Evolutionary conservation across 2,888 invertebrate species (phyloP), one percentile per base, ranked within the genome.

Genomic region (Harpalus rubripes): DNA sequence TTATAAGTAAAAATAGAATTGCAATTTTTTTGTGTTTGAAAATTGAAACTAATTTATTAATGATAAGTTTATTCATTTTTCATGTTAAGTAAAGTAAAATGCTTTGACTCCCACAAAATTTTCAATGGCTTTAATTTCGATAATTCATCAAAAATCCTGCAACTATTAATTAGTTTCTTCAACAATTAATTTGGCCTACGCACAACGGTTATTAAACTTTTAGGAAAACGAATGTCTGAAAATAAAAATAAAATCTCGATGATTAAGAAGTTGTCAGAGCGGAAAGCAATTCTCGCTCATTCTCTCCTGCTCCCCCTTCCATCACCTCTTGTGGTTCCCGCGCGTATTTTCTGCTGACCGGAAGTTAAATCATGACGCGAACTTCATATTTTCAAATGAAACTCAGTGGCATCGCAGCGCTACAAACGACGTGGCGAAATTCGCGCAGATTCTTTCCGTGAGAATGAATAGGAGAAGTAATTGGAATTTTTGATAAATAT

Each of bases 381-480:
- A 68, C 72, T 74, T 74, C 72, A 74, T 74, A 74, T 74, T 74
- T 74, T 74, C 72, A 74, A 74, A 74, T 74, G 44, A 74, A 74
- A 74, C 72, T 74, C 72, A 74, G 41, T 74, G 68, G 63, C 63
- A 63, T 8, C 15, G 18, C 59, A 18, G 59, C 63, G 63, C 44
- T 52, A 52, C 44, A 52, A 52, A 52, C 44, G 39, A 68, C 68
- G 68, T n/a, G 15, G 68, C 32, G 68, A 68, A 39, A 68, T 32
- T 63, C 22, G 63, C 44, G 15, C 16, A 68, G 68, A 39, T 68
- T 63, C 63, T 68, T 68, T 68, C 68, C 32, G n/a, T 68, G n/a
- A 39, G 15, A 26, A 32, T 39, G 68, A 39, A 68, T 39, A 68
- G 68, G 12, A 39, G 32, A 68, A 41, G 68, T 68, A 68, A 68